Conservation (phyloP, 2,888 invertebrate species). For the Chymomyza procnemis region DNA sequence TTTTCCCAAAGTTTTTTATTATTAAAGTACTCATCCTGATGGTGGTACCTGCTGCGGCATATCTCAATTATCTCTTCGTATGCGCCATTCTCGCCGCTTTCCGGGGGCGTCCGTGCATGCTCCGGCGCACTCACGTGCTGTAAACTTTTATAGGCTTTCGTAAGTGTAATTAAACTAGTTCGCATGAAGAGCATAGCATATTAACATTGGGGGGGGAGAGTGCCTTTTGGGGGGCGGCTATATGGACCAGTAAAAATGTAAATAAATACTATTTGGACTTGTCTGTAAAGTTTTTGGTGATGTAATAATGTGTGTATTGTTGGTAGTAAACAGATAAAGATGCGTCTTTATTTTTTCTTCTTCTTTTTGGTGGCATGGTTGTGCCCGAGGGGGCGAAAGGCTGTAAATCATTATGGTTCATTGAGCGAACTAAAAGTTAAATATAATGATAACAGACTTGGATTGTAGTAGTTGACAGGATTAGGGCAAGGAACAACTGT, state of each 20-base stretch:
- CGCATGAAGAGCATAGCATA: conserved; percentile 9
- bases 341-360: too few relatives aligned
- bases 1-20: conserved; percentile 22
- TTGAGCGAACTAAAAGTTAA: background rate
- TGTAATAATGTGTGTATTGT: conserved; percentile 1
- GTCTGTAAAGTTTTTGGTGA: background rate
- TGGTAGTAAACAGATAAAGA: conserved; percentile 4
- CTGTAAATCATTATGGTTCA: background rate
- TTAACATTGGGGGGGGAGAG: background rate
- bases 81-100: conserved; percentile 4
- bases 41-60: conserved; percentile 18
- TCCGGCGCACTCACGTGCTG: conserved; percentile 24
- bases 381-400: background rate
- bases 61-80: conserved; percentile 21
- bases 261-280: background rate
- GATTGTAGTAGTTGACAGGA: background rate
- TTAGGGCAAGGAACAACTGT: background rate
- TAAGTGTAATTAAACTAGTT: conserved; percentile 25
- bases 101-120: conserved; percentile 4
- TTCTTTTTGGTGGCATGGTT: background rate
- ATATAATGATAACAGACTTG: background rate
- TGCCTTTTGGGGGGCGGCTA: background rate
- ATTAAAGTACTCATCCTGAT: conserved; percentile 18
- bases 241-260: conserved; percentile 10
- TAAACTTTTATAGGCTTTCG: conserved; percentile 25